Evolutionary conservation across 2,797 vertebrate species (phyloP).

Genomic region (Lutjanus argentimaculatus): DNA sequence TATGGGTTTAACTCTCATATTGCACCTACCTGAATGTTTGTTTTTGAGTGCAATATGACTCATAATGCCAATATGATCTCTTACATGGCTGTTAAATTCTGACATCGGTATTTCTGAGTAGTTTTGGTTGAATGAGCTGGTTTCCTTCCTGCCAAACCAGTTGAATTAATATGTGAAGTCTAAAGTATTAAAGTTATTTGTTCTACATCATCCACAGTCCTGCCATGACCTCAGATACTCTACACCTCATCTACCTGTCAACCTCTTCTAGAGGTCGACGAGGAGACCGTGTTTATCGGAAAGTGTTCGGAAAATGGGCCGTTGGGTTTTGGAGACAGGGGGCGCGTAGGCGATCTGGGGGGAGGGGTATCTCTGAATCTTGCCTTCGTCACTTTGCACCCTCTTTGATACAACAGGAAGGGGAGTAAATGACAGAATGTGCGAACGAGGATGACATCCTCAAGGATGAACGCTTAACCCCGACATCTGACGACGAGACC

Average conservation of each 20-base stretch:
- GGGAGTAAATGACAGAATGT: constrained; percentile 63
- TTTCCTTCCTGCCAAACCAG: constrained; percentile 58
- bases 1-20: constrained; percentile 68
- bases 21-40: constrained; percentile 71
- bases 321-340: constrained; percentile 82
- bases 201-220: constrained; percentile 15
- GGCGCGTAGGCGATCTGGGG: constrained; percentile 87
- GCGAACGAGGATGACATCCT: constrained; percentile 72
- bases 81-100: constrained; percentile 57
- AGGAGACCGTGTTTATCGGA: constrained; percentile 77
- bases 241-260: constrained; percentile 15
- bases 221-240: constrained; percentile 3
- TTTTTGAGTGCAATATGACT: constrained; percentile 72
- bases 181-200: constrained; percentile 22
- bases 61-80: constrained; percentile 78
- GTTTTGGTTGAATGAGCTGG: constrained; percentile 29
- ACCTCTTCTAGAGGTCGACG: constrained; percentile 33
- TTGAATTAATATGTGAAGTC: constrained; percentile 23
- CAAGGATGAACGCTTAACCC: constrained; percentile 73
- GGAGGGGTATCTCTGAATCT: constrained; percentile 81
- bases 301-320: constrained; percentile 81
- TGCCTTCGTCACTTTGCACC: constrained; percentile 73
- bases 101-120: constrained; percentile 37
- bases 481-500: constrained; percentile 56
- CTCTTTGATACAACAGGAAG: constrained; percentile 85